Evolutionary conservation across 2,113 vertebrate species (phyloP).

Genomic region (Phalacrocorax carbo): DNA sequence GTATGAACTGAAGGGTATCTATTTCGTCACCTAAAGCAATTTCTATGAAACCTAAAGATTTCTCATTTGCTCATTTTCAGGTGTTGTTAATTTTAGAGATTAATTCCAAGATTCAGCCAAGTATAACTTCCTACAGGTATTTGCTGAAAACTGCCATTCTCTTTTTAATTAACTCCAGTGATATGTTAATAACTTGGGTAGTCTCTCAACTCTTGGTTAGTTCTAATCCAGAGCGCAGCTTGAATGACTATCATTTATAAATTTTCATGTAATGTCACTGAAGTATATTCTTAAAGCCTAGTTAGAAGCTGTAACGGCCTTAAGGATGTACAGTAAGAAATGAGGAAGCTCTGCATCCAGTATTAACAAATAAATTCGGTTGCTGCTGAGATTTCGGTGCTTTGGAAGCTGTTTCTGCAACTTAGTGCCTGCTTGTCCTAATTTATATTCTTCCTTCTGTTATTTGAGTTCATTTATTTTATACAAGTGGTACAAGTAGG

Average conservation of each 20-base stretch:
- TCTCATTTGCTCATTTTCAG: background rate
- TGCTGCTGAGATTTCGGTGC: background rate
- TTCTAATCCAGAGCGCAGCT: background rate
- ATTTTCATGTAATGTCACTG: background rate
- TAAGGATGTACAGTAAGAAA: background rate
- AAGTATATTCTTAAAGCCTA: background rate
- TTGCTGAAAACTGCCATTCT: background rate
- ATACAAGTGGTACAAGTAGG: background rate
- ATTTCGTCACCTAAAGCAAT: background rate
- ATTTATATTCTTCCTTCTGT: background rate
- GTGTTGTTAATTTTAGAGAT: background rate
- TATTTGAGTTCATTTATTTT: background rate
- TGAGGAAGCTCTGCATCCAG: background rate
- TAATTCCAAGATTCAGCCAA: background rate
- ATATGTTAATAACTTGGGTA: background rate
- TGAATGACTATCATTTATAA: background rate
- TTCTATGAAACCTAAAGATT: background rate
- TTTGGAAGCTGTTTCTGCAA: background rate
- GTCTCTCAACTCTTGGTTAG: background rate
- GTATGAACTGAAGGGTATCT: background rate
- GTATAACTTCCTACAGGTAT: background rate
- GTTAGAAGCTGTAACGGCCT: background rate
- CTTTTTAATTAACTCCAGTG: background rate
- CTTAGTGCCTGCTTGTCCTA: background rate
- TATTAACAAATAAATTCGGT: background rate